Conservation (phyloP, 1,140 invertebrate genomes). For the Monomorium pharaonis region DNA sequence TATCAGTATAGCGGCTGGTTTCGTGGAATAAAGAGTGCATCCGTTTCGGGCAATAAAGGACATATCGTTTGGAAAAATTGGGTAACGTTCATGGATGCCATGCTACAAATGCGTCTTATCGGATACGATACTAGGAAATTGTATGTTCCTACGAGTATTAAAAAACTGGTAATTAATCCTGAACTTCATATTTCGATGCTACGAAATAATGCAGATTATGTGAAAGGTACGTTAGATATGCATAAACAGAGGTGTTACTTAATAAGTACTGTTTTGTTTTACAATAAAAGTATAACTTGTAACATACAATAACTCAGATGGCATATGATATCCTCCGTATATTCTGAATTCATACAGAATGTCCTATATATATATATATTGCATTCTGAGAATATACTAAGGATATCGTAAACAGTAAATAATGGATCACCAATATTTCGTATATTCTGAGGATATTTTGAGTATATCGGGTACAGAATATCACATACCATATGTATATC, state of each 20-base stretch:
- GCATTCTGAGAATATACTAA: no score
- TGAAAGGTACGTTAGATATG: slow-evolving; percentile 77
- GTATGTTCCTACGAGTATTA: slow-evolving; percentile 93
- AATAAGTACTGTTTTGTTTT: slow-evolving; percentile 54
- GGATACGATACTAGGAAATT: slow-evolving; percentile 90
- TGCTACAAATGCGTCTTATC: slow-evolving; percentile 94
- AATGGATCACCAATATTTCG: no score
- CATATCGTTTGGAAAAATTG: slow-evolving; percentile 91
- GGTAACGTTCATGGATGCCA: slow-evolving; percentile 96
- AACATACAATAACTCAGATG: no score
- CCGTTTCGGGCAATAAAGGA: slow-evolving; percentile 84
- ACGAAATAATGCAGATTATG: slow-evolving; percentile 39
- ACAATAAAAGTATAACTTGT: no score
- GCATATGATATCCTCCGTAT: no score
- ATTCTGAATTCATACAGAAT: no score
- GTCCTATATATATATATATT: no score
- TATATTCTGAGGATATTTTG: no score
- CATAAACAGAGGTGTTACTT: slow-evolving; percentile 75
- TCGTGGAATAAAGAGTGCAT: slow-evolving; percentile 87
- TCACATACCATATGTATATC: no score
- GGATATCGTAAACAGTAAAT: no score
- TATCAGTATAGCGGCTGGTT: slow-evolving; percentile 95
- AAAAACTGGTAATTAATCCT: slow-evolving; percentile 92
- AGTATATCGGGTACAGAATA: no score
- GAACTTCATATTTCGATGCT: slow-evolving; percentile 86